Evolutionary conservation across 1,140 invertebrate genomes (phyloP), one percentile per base, ranked within the genome.

Genomic region (Saccostrea echinata): DNA sequence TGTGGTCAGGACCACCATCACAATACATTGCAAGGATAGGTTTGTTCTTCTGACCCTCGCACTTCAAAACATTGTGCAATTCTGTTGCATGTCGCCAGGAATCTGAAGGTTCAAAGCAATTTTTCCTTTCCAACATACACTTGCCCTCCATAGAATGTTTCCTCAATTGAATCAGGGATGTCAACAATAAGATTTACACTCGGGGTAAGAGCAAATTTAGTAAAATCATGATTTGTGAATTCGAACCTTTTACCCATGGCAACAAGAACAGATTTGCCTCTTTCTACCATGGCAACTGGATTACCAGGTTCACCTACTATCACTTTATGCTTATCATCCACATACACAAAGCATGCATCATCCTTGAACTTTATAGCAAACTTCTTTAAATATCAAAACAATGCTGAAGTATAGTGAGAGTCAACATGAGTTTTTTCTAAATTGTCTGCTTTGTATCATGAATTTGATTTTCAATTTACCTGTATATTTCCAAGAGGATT

Each of bases 271-370:
- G 33, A 8, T 80, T 88, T 89, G 13, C 90, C 90, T 43, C 84
- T 18, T 82, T 90, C 91, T 21, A 84, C 86, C 24, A 83, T n/a
- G 21, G 90, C 89, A 33, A 91, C 88, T 55, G 90, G 91, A 30
- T 81, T 86, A 8, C 88, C 88, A 6, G 90, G 91, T 55, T 89
- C 89, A 13, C 91, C 86, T 64, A 90, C 88, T 82, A 86, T 89
- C 0, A 86, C 4, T 24, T 84, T 88, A 51, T 89, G 88, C 52
- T 91, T 91, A 76, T 90, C 90, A 88, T 91, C 91, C 53, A 91
- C 68, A 82, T 57, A 88, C 1, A 90, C 30, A 71, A 90, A 86
- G 21, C 18, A 53, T 43, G 16, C 18, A 68, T 88, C 18, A 8
- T 91, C 86, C 61, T 64, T 88, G 33, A 86, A 90, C 21, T 52